Base-by-base conservation (phyloP, 2,888 invertebrate genomes). In the Drosophila heteroneura region DNA sequence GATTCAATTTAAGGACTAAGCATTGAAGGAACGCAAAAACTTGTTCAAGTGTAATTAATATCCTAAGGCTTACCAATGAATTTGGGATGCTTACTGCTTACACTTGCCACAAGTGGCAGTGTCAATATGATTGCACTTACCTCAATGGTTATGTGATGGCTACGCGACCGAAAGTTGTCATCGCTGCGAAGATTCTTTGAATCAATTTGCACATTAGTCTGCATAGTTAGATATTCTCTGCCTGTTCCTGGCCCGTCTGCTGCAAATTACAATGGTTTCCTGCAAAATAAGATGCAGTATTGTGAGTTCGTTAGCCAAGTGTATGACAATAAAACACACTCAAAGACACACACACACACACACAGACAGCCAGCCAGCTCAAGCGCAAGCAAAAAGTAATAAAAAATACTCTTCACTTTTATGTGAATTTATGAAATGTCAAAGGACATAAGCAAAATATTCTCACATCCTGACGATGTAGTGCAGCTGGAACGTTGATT, bases 201-300 rank as follows among this genome's bases (percentile, higher is more conserved):
- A 93, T 96, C 96, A 65, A 96, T 96, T 93, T 96, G 96, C 83
- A 96, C 96, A 93, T 96, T 96, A 44, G 96, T 96, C 95, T 96
- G 96, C 96, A 96, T 96, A 79, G 71, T 92, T 83, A 12, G 28
- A 51, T 22, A 51, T 22, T 61, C 33, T 54, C 16, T 22, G 39
- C 16, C 33, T 28, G 37, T 32, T 39, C n/a, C 5, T 28, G 14
- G 12, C 47, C 26, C 9, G 5, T 9, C 5, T 47, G 47, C 16
- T 47, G 10, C 47, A 26, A 47, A 47, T 47, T 33, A 37, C 28
- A n/a, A 28, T 22, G 44, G 16, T 57, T 52, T 19, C 14, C 67
- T 72, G 73, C 47, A 63, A 74, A 68, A 64, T 33, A 66, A 49
- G 30, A 75, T 74, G 26, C 35, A 58, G 44, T 30, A 28, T 37